Conservation (phyloP, 1,140 invertebrate species). For the Drosophila mojavensis region DNA sequence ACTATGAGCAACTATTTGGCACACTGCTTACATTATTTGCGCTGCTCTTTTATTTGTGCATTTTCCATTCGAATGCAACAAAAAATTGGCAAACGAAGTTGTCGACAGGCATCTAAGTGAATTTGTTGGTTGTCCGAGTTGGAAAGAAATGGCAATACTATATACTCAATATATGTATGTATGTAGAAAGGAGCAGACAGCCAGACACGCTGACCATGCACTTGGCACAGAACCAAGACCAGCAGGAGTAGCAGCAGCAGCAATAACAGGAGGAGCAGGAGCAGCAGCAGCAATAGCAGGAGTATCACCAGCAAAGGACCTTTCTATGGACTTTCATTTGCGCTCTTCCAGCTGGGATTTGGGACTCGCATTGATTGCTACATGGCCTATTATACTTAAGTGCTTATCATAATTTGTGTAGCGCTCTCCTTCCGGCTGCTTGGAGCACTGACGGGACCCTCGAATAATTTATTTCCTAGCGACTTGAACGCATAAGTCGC, state of each 20-base stretch:
- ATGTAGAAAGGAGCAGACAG: constrained; percentile 5
- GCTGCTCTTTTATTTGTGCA: constrained; percentile 48
- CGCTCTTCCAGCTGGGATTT: constrained; percentile 28
- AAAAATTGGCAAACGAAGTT: constrained; percentile 65
- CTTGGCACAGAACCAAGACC: constrained; percentile 57
- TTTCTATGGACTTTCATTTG: constrained; percentile 49
- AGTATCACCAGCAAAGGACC: constrained; percentile 3
- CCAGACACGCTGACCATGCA: constrained; percentile 55
- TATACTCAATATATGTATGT: not conserved
- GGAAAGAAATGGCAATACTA: constrained; percentile 4
- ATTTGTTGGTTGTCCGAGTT: constrained; percentile 53
- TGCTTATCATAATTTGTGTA: constrained; percentile 78
- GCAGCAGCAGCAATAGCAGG: not conserved
- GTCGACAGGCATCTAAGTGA: constrained; percentile 74
- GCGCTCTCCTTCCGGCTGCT: constrained; percentile 22
- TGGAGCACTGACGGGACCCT: constrained; percentile 2
- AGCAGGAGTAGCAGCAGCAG: not conserved
- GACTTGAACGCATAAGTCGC: constrained; percentile 52
- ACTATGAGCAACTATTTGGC: constrained; percentile 61
- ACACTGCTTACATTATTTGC: constrained; percentile 50
- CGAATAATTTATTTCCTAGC: constrained; percentile 40
- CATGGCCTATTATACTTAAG: constrained; percentile 71
- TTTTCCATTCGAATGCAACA: constrained; percentile 39
- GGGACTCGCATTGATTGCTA: constrained; percentile 67
- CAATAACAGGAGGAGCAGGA: not conserved